A percentile compares a stretch with the other conserved stretches of the same genome.
Evolutionary conservation across 2,888 invertebrate genomes (phyloP).

Genomic region (Odontocerum albicorne): DNA sequence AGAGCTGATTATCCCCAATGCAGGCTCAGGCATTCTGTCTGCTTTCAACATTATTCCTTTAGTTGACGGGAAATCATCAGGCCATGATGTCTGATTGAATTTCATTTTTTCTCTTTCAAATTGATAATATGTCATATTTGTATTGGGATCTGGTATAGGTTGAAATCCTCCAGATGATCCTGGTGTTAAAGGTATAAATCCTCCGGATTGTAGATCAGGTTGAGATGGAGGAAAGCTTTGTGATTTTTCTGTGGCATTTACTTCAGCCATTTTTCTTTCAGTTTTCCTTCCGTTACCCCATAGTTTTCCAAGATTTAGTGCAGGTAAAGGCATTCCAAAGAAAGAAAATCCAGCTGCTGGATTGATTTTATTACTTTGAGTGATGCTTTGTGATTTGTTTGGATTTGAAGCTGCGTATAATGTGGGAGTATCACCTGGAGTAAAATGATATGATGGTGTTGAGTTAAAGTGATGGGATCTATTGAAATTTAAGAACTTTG

Average conservation of each 20-base stretch:
- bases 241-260: slow-evolving; percentile 43
- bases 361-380: slow-evolving; percentile 40
- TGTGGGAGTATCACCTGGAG: slow-evolving; percentile 62
- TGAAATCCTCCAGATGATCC: slow-evolving; percentile 72
- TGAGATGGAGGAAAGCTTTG: slow-evolving; percentile 50
- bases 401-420: slow-evolving; percentile 53
- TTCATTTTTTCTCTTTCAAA: slow-evolving; percentile 28
- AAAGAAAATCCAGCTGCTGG: slow-evolving; percentile 69
- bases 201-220: slow-evolving; percentile 72
- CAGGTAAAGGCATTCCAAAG: slow-evolving; percentile 81
- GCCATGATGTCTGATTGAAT: slow-evolving; percentile 32
- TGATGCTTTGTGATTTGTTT: slow-evolving; percentile 37
- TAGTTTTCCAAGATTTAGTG: slow-evolving; percentile 69
- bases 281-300: slow-evolving; percentile 50
- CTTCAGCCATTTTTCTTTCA: slow-evolving; percentile 43
- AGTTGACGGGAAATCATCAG: slow-evolving; percentile 33
- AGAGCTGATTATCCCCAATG: slow-evolving; percentile 10
- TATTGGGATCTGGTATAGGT: slow-evolving; percentile 55
- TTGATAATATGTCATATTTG: slow-evolving; percentile 23
- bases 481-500: slow-evolving; percentile 36
- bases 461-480: slow-evolving; percentile 38
- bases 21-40: slow-evolving; percentile 17
- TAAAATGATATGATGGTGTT: slow-evolving; percentile 50
- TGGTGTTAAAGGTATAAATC: slow-evolving; percentile 76
- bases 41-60: slow-evolving; percentile 21